A percentile compares a stretch with the other conserved stretches of the same genome.
These are phyloP conservation scores for Baronia brevicornis DNA, from an alignment of 2,888 invertebrate species.

Conservation along the genomic window DNA sequence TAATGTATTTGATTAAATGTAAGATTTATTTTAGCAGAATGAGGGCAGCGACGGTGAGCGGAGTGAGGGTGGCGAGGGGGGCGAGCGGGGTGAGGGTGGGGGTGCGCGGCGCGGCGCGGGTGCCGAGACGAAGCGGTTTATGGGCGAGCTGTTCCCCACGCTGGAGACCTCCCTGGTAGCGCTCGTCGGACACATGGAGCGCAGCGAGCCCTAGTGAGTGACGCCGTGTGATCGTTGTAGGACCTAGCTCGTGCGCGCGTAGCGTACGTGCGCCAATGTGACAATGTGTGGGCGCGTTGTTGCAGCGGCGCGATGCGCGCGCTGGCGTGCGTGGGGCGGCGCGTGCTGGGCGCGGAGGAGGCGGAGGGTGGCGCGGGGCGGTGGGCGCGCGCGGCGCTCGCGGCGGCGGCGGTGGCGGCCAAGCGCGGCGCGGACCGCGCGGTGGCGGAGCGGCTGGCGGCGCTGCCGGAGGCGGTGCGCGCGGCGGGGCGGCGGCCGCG, in stretches of 20 bases:
- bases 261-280: neutral
- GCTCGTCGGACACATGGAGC: conserved; percentile 91
- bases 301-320: conserved; percentile 94
- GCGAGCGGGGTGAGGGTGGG: conserved; percentile 21
- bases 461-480: conserved; percentile 80
- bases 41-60: conserved; percentile 33
- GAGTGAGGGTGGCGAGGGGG: conserved; percentile 28
- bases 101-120: conserved; percentile 27
- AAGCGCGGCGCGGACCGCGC: conserved; percentile 88
- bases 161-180: conserved; percentile 90
- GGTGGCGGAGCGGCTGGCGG: conserved; percentile 88
- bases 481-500: conserved; percentile 77
- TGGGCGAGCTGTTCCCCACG: conserved; percentile 91
- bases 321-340: conserved; percentile 93
- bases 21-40: conserved; percentile 22
- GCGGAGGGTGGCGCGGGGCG: conserved; percentile 75
- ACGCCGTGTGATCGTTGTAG: too few relatives aligned
- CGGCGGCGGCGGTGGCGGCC: conserved; percentile 52
- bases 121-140: conserved; percentile 85
- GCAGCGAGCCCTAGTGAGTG: conserved; percentile 91
- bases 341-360: conserved; percentile 66
- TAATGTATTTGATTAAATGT: too few relatives aligned
- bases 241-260: too few relatives aligned
- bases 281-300: conserved; percentile 13
- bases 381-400: conserved; percentile 50